These are phyloP conservation scores for Mandrillus leucophaeus DNA, from an alignment of 2,113 vertebrate species.

Conservation along the genomic window DNA sequence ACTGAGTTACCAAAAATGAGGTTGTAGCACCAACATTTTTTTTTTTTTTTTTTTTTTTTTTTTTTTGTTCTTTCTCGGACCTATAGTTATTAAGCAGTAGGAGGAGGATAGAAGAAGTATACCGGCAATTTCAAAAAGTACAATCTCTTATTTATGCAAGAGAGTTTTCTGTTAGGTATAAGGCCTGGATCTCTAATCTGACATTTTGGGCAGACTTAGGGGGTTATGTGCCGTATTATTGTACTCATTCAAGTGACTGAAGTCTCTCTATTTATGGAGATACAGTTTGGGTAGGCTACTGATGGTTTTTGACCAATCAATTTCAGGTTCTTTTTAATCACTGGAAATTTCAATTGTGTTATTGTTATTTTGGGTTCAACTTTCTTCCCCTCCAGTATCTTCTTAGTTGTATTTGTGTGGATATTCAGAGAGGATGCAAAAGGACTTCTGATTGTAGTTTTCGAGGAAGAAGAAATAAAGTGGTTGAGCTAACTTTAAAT, in stretches of 20 bases:
- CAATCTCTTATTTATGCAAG: neutral
- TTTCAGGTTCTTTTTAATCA: neutral
- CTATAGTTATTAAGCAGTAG: neutral
- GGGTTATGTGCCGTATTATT: fast-evolving
- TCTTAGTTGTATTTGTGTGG: neutral
- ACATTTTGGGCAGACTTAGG: neutral
- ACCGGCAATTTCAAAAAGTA: neutral
- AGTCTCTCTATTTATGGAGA: neutral
- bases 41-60: no score
- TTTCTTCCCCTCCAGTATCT: neutral
- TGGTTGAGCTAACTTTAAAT: neutral
- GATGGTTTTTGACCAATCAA: neutral
- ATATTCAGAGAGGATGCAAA: neutral
- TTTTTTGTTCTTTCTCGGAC: neutral
- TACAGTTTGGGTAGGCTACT: neutral
- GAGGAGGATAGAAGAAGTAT: neutral
- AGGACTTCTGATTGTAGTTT: neutral
- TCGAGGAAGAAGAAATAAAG: neutral
- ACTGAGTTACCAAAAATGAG: no score
- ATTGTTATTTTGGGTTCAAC: neutral
- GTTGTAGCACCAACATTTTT: no score
- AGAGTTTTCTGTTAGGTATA: neutral
- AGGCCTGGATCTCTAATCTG: neutral
- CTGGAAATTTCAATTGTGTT: neutral
- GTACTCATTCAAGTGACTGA: neutral